These are phyloP conservation scores for Bombyx huttoni DNA, from an alignment of 2,888 invertebrate genomes.

Conservation along the genomic window DNA sequence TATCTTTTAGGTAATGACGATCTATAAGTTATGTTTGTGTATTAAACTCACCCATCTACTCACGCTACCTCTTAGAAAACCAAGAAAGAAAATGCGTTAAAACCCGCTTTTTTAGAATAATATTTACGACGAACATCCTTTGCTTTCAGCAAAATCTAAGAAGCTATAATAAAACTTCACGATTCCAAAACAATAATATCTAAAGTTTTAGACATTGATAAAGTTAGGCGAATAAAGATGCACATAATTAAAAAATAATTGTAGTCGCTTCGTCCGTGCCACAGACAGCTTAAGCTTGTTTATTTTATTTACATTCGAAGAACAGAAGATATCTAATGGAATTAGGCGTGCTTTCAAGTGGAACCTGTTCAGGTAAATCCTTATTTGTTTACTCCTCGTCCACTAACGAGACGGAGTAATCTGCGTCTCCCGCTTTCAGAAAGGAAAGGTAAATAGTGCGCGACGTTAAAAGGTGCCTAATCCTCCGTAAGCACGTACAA, in stretches of 20 bases:
- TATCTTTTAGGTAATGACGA: too few relatives aligned
- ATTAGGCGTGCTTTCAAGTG: neutral
- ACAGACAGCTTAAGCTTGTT: neutral
- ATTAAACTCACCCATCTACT: too few relatives aligned
- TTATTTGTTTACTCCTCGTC: constrained; percentile 26
- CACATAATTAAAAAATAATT: neutral
- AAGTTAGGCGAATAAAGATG: too few relatives aligned
- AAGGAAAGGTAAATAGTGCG: constrained; percentile 53
- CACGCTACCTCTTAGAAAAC: too few relatives aligned
- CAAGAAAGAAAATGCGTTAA: too few relatives aligned
- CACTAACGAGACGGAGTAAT: constrained; percentile 33
- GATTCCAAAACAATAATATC: too few relatives aligned
- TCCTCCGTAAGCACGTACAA: constrained; percentile 51
- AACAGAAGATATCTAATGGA: neutral
- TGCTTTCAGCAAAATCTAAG: too few relatives aligned
- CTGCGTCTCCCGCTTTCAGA: constrained; percentile 23
- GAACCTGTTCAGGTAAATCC: constrained; percentile 7
- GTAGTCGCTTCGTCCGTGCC: neutral
- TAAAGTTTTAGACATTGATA: too few relatives aligned
- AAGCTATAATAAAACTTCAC: too few relatives aligned
- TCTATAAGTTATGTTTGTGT: too few relatives aligned
- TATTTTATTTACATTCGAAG: neutral
- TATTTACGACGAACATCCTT: too few relatives aligned
- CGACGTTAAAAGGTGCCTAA: constrained; percentile 63
- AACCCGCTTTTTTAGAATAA: too few relatives aligned